A percentile compares a stretch with the other conserved stretches of the same genome.
phyloP scores from a whole-genome alignment of 2,797 vertebrate species.

The Thunnus albacares region DNA sequence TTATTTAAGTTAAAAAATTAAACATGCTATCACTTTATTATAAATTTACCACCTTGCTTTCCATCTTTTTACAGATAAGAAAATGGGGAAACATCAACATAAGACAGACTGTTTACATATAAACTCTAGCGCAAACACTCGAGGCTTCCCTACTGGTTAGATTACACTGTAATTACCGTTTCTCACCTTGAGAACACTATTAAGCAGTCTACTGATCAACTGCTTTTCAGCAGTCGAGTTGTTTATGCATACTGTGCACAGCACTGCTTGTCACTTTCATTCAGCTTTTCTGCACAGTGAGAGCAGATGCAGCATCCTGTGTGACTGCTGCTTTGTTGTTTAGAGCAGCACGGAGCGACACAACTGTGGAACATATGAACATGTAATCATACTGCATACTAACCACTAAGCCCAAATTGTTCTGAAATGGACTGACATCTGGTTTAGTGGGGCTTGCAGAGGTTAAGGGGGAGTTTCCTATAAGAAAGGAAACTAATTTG shows the following conservation, averaged over 20 bases:
- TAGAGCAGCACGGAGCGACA: neutral
- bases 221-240: neutral
- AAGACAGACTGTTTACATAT: neutral
- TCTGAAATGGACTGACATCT: neutral
- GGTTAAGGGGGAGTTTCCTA: neutral
- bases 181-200: neutral
- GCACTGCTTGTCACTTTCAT: neutral
- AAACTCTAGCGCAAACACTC: neutral
- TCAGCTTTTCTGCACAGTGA: neutral
- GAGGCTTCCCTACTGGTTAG: neutral
- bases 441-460: neutral
- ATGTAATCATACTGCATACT: neutral
- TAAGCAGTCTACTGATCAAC: neutral
- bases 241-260: neutral
- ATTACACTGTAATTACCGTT: neutral
- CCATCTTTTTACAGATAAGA: neutral
- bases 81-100: neutral
- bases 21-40: neutral
- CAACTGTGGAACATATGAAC: neutral
- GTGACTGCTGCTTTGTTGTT: too few species aligned
- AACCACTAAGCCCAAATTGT: too few species aligned
- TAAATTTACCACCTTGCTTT: neutral
- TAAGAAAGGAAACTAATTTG: neutral
- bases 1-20: neutral
- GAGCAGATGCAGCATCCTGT: neutral